Conservation (phyloP, 1,140 invertebrate species). For the Oppia nitens region DNA sequence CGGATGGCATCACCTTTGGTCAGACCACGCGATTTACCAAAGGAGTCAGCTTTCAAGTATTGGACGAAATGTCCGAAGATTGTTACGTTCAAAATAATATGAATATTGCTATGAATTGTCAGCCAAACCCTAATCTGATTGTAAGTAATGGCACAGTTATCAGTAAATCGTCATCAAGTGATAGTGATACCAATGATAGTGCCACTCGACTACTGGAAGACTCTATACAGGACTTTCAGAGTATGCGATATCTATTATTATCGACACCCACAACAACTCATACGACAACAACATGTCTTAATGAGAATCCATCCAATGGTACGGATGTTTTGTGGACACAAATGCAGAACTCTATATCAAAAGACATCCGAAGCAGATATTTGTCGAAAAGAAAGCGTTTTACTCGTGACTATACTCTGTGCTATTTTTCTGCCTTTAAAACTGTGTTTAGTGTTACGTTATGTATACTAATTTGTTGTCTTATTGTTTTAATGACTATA, state of each 20-base stretch:
- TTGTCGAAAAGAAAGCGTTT: neutral
- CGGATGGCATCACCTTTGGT: neutral
- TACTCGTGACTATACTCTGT: neutral
- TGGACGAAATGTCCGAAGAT: neutral
- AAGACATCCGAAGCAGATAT: slow-evolving; percentile 8
- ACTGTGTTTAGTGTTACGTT: neutral
- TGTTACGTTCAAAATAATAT: neutral
- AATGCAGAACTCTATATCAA: slow-evolving; percentile 5
- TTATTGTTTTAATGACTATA: neutral
- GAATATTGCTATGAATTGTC: no score
- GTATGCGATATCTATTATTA: neutral
- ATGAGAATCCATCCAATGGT: neutral
- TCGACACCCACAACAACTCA: neutral
- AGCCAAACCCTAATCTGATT: neutral
- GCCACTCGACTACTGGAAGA: slow-evolving; percentile 1
- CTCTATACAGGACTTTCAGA: neutral
- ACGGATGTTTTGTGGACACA: slow-evolving; percentile 9
- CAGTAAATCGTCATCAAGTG: slow-evolving; percentile 13
- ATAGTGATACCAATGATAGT: slow-evolving; percentile 13
- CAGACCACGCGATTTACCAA: neutral
- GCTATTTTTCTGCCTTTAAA: neutral
- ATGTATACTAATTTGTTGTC: neutral
- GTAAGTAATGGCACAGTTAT: slow-evolving; percentile 1
- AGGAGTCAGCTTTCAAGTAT: neutral
- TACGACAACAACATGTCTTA: neutral